Evolutionary conservation across 2,797 vertebrate species (phyloP).

Genomic region (Cirrhinus molitorella): DNA sequence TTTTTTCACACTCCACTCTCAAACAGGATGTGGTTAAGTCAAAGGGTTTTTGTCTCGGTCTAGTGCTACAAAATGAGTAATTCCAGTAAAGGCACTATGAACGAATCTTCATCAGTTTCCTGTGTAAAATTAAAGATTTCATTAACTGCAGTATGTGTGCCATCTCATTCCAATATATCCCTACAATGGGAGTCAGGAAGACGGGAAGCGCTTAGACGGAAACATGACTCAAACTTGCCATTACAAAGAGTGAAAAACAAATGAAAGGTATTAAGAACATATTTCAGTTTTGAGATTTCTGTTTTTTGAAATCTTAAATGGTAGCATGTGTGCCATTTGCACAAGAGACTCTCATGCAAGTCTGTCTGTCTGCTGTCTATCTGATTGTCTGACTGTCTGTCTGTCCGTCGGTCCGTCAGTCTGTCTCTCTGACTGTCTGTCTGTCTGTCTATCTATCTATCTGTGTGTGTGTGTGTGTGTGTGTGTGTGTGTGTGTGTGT

Average conservation of each 20-base stretch:
- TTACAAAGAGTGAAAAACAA: constrained; percentile 20
- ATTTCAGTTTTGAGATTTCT: constrained; percentile 18
- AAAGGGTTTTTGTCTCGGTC: constrained; percentile 40
- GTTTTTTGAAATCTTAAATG: constrained; percentile 22
- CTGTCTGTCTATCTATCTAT: neutral
- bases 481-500: no score
- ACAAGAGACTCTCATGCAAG: neutral
- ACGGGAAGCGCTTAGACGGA: constrained; percentile 70
- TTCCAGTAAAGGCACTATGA: constrained; percentile 72
- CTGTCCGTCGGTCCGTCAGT: no score
- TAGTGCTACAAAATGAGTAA: constrained; percentile 51
- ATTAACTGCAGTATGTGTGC: constrained; percentile 66
- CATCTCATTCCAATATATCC: constrained; percentile 64
- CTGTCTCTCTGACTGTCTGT: no score
- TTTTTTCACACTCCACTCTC: constrained; percentile 44
- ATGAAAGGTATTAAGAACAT: constrained; percentile 28
- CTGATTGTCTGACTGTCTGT: no score
- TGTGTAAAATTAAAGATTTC: constrained; percentile 55
- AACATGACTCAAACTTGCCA: constrained; percentile 49
- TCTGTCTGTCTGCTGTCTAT: no score
- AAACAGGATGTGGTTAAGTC: constrained; percentile 60
- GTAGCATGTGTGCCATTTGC: constrained; percentile 43
- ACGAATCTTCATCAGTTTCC: constrained; percentile 65
- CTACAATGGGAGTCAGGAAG: constrained; percentile 57
- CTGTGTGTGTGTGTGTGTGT: no score